Conservation (phyloP, 2,797 vertebrate genomes). For the Calcarius lapponicus region DNA sequence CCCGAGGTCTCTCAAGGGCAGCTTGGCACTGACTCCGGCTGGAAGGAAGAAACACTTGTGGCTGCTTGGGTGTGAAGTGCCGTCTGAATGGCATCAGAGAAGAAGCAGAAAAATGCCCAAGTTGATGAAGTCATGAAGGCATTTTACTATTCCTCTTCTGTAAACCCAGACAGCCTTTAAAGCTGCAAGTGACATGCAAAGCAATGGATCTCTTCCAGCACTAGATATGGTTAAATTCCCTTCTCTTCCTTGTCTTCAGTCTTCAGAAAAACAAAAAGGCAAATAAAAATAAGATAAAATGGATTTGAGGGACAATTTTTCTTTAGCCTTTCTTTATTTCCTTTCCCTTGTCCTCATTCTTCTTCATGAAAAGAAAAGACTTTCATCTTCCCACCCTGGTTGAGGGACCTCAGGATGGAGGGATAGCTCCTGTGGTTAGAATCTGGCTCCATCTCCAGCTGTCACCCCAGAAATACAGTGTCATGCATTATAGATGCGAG, state of each 20-base stretch:
- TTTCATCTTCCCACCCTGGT: background rate
- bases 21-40: fast-evolving
- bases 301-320: background rate
- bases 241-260: background rate
- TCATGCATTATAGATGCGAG: background rate
- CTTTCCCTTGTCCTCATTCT: background rate
- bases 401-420: background rate
- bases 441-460: background rate
- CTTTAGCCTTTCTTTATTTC: background rate
- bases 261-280: background rate
- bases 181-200: background rate
- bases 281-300: background rate
- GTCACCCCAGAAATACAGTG: background rate
- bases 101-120: background rate
- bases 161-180: background rate
- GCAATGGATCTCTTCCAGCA: background rate
- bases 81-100: background rate
- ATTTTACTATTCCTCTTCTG: background rate
- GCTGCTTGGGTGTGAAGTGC: background rate
- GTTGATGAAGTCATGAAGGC: fast-evolving
- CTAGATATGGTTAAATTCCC: background rate
- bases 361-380: background rate
- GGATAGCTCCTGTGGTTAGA: fast-evolving
- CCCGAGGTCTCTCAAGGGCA: fast-evolving
- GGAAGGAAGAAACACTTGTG: fast-evolving